phyloP scores from a whole-genome alignment of 2,113 vertebrate species.

The Neolamprologus kungweensis region DNA sequence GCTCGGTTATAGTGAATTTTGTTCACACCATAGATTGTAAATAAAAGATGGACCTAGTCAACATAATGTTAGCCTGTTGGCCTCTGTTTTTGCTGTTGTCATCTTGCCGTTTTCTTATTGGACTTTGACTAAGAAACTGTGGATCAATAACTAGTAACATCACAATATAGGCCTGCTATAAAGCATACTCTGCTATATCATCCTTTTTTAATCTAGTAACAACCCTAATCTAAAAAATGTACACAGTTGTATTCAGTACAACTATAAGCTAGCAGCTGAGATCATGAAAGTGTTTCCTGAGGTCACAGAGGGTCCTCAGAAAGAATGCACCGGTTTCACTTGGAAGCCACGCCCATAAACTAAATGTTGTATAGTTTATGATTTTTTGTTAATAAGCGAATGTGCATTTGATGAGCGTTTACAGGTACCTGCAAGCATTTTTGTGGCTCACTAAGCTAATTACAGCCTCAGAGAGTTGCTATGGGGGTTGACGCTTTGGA shows the following conservation, averaged over 20 bases:
- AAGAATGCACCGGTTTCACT: not conserved
- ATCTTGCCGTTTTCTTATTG: not conserved
- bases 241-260: not conserved
- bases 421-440: not conserved
- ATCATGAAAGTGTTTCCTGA: not conserved
- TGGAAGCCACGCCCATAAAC: not conserved
- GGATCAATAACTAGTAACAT: accelerated
- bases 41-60: not conserved
- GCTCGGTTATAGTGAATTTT: not conserved
- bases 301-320: not conserved
- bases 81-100: not conserved
- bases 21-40: not conserved
- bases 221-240: not conserved
- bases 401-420: not conserved
- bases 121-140: not conserved
- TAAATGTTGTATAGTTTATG: not conserved
- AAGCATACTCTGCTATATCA: not conserved
- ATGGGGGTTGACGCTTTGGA: not conserved
- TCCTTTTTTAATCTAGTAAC: not conserved
- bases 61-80: not conserved
- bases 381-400: not conserved
- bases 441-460: not conserved
- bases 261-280: not conserved
- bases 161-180: not conserved
- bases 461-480: not conserved